These are phyloP conservation scores for Epizoanthus stellaris DNA, from an alignment of 92 coral and sea anemone species.

Conservation along the genomic window DNA sequence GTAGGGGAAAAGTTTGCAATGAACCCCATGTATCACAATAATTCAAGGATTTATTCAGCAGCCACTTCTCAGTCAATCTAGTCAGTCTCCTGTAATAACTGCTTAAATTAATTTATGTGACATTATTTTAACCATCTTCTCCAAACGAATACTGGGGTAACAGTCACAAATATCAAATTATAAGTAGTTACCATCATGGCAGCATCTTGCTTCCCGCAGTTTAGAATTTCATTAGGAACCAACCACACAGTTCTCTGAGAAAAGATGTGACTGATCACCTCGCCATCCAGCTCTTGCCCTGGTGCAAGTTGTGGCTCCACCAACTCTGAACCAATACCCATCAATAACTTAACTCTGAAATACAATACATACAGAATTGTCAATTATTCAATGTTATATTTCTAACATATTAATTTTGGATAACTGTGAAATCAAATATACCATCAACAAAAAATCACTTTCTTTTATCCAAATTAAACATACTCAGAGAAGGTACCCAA, in stretches of 20 bases:
- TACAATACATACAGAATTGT: not conserved
- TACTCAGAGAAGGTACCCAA: too few species aligned
- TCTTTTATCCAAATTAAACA: too few species aligned
- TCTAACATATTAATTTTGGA: slow-evolving; percentile 11
- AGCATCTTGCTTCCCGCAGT: not conserved
- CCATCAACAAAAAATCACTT: not conserved
- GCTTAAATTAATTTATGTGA: too few species aligned
- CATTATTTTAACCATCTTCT: too few species aligned
- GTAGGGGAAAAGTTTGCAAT: too few species aligned
- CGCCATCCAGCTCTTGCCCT: slow-evolving; percentile 19
- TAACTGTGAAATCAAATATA: not conserved
- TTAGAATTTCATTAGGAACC: slow-evolving; percentile 21
- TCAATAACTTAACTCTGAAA: slow-evolving; percentile 46
- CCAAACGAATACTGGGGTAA: too few species aligned
- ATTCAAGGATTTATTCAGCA: too few species aligned
- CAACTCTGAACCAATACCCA: slow-evolving; percentile 56
- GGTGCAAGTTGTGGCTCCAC: slow-evolving; percentile 41
- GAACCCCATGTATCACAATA: too few species aligned
- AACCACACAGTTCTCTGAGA: slow-evolving; percentile 25
- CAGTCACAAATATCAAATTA: not conserved
- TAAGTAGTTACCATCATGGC: slow-evolving; percentile 18
- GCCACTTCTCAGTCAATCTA: too few species aligned
- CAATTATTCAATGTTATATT: not conserved
- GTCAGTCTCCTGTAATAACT: too few species aligned
- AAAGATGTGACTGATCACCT: slow-evolving; percentile 16